Evolutionary conservation across 1,140 invertebrate species (phyloP), one percentile per base, ranked within the genome.

Genomic region (Zaprionus gabonicus): DNA sequence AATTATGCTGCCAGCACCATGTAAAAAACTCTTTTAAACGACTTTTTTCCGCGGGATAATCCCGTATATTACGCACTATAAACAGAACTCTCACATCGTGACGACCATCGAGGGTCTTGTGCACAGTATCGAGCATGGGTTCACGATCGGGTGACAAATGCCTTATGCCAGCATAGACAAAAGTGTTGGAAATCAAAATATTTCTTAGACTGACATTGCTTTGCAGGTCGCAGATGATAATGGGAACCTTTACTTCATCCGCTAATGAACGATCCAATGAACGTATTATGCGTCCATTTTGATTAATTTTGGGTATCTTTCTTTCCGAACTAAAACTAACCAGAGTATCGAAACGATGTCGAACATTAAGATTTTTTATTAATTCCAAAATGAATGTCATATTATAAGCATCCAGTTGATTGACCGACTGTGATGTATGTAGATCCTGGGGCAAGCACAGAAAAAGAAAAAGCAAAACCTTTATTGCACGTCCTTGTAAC

Each of bases 1-100:
- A 85, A 3, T 68, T 72, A 2, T 49, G 17, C 0, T 49, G 44
- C 86, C 86, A 90, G 46, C 85, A 90, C 82, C 79, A 91, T 13
- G 27, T 12, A 25, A 90, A 90, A 9, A 90, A 74, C 1, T 41
- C 2, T 6, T 49, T 38, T 10, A 85, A 7, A 5, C 77, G 23
- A 1, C 20, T 23, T 2, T 7, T 0, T 0, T 62, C 44, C 0
- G 58, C 64, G 2, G 9, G 9, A 1, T 1, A 2, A 3, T 46
- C 55, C 0, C 4, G 2, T 7, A 53, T 2, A 12, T 10, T 10
- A 4, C 62, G 75, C 3, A 70, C 7, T 0, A 85, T 60, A 9
- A 90, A 82, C 0, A 90, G 25, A 59, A 90, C 68, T 3, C 78
- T 69, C 0, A 72, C 31, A 15, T 80, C 59, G 3, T 82, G 86